Evolutionary conservation across 2,888 invertebrate species (phyloP), one percentile per base, ranked within the genome.

Genomic region (Drosophila helvetica): DNA sequence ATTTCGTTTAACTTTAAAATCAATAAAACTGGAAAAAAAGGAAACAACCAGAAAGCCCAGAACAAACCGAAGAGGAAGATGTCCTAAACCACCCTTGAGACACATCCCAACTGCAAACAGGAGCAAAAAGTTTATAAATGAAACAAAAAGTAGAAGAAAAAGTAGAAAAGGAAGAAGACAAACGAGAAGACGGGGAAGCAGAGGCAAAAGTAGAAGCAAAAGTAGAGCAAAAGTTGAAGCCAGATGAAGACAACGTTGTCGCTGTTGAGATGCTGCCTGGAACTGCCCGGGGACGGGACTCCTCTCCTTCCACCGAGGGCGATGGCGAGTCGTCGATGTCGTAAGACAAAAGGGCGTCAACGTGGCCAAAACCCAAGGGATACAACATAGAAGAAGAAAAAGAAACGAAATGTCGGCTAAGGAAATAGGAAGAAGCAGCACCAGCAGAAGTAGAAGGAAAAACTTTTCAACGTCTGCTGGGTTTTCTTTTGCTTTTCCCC

Each of bases 31-130:
- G 43, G 17, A 27, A 22, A 25, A 19, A 33, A 54, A 54, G 17
- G 38, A 52, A 30, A 10, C 33, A 30, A 30, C 17, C 33, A 30
- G 6, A 43, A 59, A 22, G 5, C 4, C 43, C 52, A 22, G 38
- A 47, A 38, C 18, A 42, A 25, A 17, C 38, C 60, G 48, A 45
- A 54, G 54, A 56, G 68, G 42, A 51, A 60, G 53, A 53, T 72
- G 65, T 60, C 61, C 53, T 65, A 67, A 71, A 79, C 77, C 79
- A 88, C 89, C 85, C 89, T 89, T 82, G 84, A 88, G 88, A 84
- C 89, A 76, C 4, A n/a, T 38, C 38, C 6, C 38, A 38, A 38
- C 15, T 15, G 7, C 6, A 52, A 64, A 46, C 25, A 47, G 48
- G 56, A 30, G 55, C 56, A 17, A 43, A 9, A 58, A 33, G 18